These are phyloP conservation scores for Lepisosteus oculatus DNA, from an alignment of 2,113 vertebrate species.

Conservation along the genomic window DNA sequence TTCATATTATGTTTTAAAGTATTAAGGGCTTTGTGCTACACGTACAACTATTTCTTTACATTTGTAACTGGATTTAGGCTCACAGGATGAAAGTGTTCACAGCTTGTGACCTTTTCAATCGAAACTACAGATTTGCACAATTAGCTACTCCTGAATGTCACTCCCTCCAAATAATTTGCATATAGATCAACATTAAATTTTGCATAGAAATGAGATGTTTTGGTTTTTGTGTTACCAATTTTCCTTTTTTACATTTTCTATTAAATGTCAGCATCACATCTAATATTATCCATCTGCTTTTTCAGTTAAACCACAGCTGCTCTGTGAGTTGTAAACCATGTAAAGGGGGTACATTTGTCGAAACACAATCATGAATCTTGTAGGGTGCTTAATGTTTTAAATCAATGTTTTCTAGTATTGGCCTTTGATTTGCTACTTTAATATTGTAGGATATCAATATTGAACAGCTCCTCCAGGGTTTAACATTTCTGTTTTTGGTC, in stretches of 20 bases:
- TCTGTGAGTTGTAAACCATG: constrained; percentile 36
- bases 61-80: constrained; percentile 18
- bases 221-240: constrained; percentile 43
- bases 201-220: constrained; percentile 62
- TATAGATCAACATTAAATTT: constrained; percentile 60
- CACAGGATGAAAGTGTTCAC: constrained; percentile 61
- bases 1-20: constrained; percentile 62
- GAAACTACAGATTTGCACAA: constrained; percentile 78
- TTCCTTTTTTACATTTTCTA: constrained; percentile 33
- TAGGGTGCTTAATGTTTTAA: too few species aligned
- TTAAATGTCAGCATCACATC: constrained; percentile 64
- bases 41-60: constrained; percentile 30
- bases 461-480: too few species aligned
- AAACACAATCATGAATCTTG: too few species aligned
- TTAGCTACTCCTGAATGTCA: constrained; percentile 79
- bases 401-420: too few species aligned
- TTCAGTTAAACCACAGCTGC: constrained; percentile 66
- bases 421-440: too few species aligned
- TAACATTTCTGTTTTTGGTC: too few species aligned
- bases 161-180: constrained; percentile 62
- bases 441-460: too few species aligned
- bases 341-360: too few species aligned
- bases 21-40: constrained; percentile 43
- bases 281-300: constrained; percentile 50
- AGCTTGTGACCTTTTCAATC: constrained; percentile 66